Evolutionary conservation across 92 coral and sea anemone species (phyloP).

Genomic region (Phenganax marumi): DNA sequence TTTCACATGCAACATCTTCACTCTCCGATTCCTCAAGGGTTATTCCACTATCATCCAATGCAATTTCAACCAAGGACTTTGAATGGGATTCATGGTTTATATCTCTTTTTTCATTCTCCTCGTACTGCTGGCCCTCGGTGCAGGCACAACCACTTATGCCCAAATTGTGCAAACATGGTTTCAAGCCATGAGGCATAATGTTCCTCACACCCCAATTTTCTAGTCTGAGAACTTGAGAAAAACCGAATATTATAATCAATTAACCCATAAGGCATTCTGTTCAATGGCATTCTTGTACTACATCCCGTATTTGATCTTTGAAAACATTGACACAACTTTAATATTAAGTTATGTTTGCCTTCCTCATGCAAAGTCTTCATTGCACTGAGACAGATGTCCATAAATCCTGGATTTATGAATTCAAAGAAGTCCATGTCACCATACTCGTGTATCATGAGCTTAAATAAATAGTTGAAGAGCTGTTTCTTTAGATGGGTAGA

Average conservation of each 20-base stretch:
- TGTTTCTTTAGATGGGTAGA: not conserved
- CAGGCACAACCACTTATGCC: constrained; percentile 59
- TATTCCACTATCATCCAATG: not conserved
- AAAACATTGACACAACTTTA: constrained; percentile 42
- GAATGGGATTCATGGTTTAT: no score
- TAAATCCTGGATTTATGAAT: not conserved
- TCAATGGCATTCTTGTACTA: constrained; percentile 55
- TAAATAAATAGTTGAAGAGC: not conserved
- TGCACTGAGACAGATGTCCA: constrained; percentile 2
- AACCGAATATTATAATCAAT: constrained; percentile 58
- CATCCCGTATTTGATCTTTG: not conserved
- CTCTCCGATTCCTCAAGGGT: not conserved
- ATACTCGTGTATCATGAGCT: not conserved
- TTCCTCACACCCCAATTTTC: constrained; percentile 48
- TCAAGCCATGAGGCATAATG: constrained; percentile 55
- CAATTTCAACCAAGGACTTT: not conserved
- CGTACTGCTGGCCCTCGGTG: constrained; percentile 66
- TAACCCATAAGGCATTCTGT: constrained; percentile 64
- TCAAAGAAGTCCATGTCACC: not conserved
- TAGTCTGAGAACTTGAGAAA: constrained; percentile 30
- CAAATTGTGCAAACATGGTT: constrained; percentile 65
- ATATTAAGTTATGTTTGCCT: constrained; percentile 37
- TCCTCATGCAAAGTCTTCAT: constrained; percentile 21
- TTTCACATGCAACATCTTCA: not conserved
- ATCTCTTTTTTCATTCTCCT: not conserved